Evolutionary conservation across 2,113 vertebrate genomes (phyloP).

Genomic region (Callipepla californica): DNA sequence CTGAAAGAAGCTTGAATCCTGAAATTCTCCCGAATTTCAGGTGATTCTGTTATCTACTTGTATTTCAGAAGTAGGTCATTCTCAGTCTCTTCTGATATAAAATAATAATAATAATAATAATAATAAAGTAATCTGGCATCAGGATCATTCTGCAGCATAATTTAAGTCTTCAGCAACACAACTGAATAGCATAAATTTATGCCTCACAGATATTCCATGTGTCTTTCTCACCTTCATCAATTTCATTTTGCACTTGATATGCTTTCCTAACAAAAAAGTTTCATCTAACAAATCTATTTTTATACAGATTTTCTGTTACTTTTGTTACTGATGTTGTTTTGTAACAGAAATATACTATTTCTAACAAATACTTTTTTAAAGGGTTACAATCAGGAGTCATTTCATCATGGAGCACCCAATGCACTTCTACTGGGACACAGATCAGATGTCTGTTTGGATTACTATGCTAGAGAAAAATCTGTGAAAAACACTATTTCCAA

Average conservation of each 20-base stretch:
- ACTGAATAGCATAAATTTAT: neutral
- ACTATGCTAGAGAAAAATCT: neutral
- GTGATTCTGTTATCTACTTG: neutral
- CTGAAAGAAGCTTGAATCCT: neutral
- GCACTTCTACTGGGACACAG: neutral
- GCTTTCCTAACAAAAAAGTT: neutral
- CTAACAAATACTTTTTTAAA: neutral
- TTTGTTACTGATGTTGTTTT: neutral
- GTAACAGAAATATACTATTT: neutral
- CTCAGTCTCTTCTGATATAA: neutral
- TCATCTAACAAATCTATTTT: neutral
- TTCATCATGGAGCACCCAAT: neutral
- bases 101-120: neutral
- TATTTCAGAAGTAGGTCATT: neutral
- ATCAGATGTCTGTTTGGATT: neutral
- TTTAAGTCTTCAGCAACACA: neutral
- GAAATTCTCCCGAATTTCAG: neutral
- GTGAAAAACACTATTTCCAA: neutral
- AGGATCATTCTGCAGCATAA: neutral
- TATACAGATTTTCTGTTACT: accelerated
- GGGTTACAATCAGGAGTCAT: neutral
- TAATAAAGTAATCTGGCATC: neutral
- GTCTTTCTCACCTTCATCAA: neutral
- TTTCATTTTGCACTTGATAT: neutral
- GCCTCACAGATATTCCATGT: neutral